phyloP scores from a whole-genome alignment of 1,140 invertebrate genomes.

The Asbolus verrucosus region DNA sequence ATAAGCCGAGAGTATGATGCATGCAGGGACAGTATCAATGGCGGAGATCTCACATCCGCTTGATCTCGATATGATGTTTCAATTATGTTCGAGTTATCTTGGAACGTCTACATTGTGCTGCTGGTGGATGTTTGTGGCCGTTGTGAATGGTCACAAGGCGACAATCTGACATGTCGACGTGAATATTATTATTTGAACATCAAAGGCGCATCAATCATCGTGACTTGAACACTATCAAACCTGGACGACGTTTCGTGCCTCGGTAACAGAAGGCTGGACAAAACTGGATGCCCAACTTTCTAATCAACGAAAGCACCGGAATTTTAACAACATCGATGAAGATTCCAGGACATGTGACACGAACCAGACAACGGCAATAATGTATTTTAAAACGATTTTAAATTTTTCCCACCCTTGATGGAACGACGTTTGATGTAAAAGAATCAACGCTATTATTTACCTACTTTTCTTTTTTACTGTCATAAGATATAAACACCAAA shows the following conservation, averaged over 20 bases:
- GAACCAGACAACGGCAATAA: too few species aligned
- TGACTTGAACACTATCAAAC: not conserved
- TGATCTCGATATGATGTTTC: conserved; percentile 3
- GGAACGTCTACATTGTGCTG: not conserved
- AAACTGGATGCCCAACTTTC: too few species aligned
- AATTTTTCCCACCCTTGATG: too few species aligned
- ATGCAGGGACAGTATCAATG: not conserved
- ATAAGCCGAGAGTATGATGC: not conserved
- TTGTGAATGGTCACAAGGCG: not conserved
- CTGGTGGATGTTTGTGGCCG: conserved; percentile 6
- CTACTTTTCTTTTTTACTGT: too few species aligned
- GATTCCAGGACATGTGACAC: too few species aligned
- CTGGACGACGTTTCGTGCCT: too few species aligned
- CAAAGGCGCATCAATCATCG: not conserved
- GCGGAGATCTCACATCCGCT: not conserved
- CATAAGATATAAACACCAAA: too few species aligned
- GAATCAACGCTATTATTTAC: too few species aligned
- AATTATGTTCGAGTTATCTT: conserved; percentile 7
- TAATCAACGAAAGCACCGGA: too few species aligned
- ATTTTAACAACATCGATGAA: too few species aligned
- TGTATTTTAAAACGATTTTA: too few species aligned
- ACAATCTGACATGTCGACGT: not conserved
- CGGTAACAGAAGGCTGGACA: not conserved
- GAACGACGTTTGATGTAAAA: too few species aligned
- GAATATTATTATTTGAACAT: not conserved